Percentiles rank a stretch among this genome's conserved stretches.
These are phyloP conservation scores for Ivindomyrus marchei DNA, from an alignment of 2,113 vertebrate species.

Conservation along the genomic window DNA sequence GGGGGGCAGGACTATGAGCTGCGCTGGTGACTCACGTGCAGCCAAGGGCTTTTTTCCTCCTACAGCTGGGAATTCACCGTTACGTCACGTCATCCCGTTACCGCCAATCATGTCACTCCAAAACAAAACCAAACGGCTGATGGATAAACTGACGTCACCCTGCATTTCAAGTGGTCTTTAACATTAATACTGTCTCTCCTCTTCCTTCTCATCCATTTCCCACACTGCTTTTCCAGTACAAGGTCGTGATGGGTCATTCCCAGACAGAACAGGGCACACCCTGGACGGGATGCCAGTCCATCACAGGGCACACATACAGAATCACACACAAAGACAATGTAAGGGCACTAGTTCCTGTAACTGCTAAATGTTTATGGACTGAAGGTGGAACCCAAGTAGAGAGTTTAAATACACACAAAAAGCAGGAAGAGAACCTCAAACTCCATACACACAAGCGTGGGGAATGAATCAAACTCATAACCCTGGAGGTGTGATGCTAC, in stretches of 20 bases:
- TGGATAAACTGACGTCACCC: background rate
- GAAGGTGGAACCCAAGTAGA: background rate
- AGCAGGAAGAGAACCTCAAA: background rate
- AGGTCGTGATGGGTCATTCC: too few species aligned
- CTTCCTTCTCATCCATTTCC: background rate
- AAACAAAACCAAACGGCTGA: background rate
- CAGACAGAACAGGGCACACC: background rate
- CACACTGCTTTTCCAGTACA: background rate
- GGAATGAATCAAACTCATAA: background rate
- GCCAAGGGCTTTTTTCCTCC: background rate
- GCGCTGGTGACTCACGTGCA: background rate
- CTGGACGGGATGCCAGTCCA: background rate
- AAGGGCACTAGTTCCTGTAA: background rate
- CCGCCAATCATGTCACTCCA: background rate
- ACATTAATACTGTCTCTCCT: background rate
- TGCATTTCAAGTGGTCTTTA: background rate
- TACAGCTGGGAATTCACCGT: background rate
- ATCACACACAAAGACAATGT: background rate
- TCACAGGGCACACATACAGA: background rate
- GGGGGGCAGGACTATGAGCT: background rate
- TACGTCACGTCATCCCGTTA: background rate
- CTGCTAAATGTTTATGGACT: background rate
- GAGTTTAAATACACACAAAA: background rate
- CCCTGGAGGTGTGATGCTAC: background rate
- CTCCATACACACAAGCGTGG: background rate